phyloP scores from a whole-genome alignment of 2,113 vertebrate genomes.

The Oryzias curvinotus region DNA sequence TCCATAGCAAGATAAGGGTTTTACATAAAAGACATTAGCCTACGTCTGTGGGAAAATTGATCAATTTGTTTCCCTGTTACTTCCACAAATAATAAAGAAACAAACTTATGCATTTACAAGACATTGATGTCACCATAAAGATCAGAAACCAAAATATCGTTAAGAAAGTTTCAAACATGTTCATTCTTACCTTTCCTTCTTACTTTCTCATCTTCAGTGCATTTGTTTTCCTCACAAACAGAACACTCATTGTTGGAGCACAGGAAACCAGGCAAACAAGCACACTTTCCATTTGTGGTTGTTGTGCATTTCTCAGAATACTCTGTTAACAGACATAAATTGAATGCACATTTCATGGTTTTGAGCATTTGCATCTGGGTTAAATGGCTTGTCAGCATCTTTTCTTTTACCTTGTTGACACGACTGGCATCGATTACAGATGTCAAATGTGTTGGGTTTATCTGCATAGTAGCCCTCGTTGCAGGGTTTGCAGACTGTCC shows the following conservation, averaged over 20 bases:
- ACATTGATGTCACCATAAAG: too few relatives aligned
- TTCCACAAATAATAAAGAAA: too few relatives aligned
- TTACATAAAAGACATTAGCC: too few relatives aligned
- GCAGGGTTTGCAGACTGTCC: conserved; percentile 49
- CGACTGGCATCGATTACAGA: conserved; percentile 40
- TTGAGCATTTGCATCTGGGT: not conserved
- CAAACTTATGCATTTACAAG: too few relatives aligned
- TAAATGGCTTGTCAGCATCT: not conserved
- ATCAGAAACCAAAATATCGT: not conserved
- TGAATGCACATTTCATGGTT: not conserved
- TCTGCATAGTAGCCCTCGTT: not conserved
- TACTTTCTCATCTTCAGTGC: conserved; percentile 13
- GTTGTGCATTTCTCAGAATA: conserved; percentile 36
- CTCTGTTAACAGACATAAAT: conserved; percentile 42
- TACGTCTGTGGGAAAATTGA: too few relatives aligned
- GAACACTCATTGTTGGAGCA: conserved; percentile 55
- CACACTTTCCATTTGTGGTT: conserved; percentile 51
- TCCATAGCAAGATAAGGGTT: too few relatives aligned
- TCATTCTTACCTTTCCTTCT: conserved; percentile 42
- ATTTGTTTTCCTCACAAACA: conserved; percentile 38
- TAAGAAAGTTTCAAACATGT: not conserved
- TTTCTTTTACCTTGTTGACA: conserved; percentile 55
- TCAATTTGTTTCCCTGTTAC: too few relatives aligned
- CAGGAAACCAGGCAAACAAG: conserved; percentile 54
- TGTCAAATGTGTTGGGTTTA: not conserved